Evolutionary conservation across 2,888 invertebrate genomes (phyloP).

Genomic region (Lepeophtheirus nordmannii): DNA sequence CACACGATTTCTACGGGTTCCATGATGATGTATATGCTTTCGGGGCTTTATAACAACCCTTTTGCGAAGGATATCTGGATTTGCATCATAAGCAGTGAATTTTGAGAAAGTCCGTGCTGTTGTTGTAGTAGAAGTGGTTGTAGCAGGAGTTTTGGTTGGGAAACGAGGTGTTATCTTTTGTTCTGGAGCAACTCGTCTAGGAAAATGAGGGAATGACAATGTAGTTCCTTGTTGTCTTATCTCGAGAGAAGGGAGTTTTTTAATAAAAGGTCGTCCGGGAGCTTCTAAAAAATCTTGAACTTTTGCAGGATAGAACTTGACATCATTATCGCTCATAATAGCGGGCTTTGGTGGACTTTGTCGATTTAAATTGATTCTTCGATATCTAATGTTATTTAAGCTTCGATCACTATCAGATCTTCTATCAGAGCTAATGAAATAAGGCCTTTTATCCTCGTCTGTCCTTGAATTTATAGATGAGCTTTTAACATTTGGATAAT

Average conservation of each 20-base stretch:
- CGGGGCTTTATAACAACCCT: constrained; percentile 1
- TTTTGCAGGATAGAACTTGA: neutral
- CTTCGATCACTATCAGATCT: neutral
- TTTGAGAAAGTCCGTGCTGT: neutral
- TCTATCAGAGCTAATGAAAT: neutral
- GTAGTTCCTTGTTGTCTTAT: neutral
- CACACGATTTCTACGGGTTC: neutral
- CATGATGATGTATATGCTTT: neutral
- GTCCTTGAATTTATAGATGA: too few species aligned
- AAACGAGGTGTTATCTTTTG: neutral
- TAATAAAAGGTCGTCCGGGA: neutral
- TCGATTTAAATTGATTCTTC: neutral
- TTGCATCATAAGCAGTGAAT: neutral
- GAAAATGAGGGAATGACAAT: neutral
- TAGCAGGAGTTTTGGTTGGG: neutral
- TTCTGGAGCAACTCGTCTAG: neutral
- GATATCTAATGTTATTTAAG: neutral
- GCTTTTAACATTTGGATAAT: neutral
- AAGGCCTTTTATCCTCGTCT: too few species aligned
- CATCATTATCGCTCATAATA: neutral
- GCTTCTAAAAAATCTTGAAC: neutral
- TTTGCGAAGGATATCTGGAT: neutral
- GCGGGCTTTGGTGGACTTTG: neutral
- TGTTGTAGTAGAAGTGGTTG: neutral
- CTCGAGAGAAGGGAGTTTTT: neutral